These are phyloP conservation scores for Mythimna vitellina DNA, from an alignment of 2,888 invertebrate genomes.

Conservation along the genomic window DNA sequence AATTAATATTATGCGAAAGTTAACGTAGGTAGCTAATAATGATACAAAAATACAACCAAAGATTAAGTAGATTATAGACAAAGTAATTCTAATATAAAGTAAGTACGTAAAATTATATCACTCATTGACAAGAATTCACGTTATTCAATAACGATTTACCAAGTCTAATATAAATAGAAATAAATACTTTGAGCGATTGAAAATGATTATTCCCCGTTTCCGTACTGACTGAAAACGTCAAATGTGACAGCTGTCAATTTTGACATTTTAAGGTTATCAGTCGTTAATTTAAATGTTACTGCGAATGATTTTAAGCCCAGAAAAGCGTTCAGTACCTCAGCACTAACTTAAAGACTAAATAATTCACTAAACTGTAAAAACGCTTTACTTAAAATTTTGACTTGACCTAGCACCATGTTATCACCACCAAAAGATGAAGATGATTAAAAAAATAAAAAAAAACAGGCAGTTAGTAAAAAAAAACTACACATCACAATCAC, in stretches of 20 bases:
- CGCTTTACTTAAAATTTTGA: conserved; percentile 63
- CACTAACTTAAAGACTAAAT: conserved; percentile 71
- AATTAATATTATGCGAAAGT: conserved; percentile 71
- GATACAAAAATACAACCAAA: conserved; percentile 73
- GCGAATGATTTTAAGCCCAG: conserved; percentile 72
- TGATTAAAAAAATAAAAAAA: conserved; percentile 70
- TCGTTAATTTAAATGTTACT: conserved; percentile 55
- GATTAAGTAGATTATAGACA: conserved; percentile 67
- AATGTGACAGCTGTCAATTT: conserved; percentile 82
- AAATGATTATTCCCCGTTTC: conserved; percentile 65
- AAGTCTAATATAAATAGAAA: conserved; percentile 71
- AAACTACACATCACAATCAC: conserved; percentile 79
- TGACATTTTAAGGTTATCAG: conserved; percentile 77
- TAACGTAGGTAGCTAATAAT: conserved; percentile 60
- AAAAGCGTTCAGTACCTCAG: conserved; percentile 79
- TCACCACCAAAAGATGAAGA: conserved; percentile 80
- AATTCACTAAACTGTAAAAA: conserved; percentile 50
- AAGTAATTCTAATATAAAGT: conserved; percentile 70
- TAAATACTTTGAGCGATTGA: conserved; percentile 64
- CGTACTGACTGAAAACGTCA: conserved; percentile 79
- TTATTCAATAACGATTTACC: conserved; percentile 76
- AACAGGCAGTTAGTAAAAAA: conserved; percentile 85
- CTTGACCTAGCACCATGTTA: conserved; percentile 84
- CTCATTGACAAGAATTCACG: conserved; percentile 85
- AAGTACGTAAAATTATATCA: conserved; percentile 79